Conservation (phyloP, 2,797 vertebrate species). For the Manis crassicaudata region DNA sequence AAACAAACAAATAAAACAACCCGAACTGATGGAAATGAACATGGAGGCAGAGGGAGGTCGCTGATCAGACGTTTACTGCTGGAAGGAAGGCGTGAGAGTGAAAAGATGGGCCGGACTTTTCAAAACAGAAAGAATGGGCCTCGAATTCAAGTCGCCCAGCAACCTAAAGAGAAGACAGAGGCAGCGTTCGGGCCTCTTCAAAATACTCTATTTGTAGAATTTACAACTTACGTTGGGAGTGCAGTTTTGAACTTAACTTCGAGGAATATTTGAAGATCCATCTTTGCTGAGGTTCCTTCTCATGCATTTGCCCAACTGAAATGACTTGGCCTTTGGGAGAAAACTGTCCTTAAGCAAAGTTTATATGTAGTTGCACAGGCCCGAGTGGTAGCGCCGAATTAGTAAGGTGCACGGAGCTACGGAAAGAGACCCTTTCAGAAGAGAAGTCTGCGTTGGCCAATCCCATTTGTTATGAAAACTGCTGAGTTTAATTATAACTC, state of each 20-base stretch:
- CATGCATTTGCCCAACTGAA: slow-evolving; percentile 23
- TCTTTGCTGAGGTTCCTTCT: slow-evolving; percentile 46
- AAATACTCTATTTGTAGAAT: slow-evolving; percentile 38
- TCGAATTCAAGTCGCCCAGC: background rate
- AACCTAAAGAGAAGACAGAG: background rate
- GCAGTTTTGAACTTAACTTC: slow-evolving; percentile 50
- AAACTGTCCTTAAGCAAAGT: slow-evolving; percentile 43
- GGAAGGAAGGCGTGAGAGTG: background rate
- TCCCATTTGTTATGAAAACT: slow-evolving; percentile 23
- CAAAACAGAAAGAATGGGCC: background rate
- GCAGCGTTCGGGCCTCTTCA: background rate
- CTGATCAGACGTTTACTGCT: background rate
- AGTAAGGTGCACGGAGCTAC: background rate
- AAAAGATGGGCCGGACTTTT: background rate
- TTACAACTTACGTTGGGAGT: slow-evolving; percentile 9
- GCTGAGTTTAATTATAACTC: background rate
- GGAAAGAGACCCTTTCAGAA: background rate
- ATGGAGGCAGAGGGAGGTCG: background rate
- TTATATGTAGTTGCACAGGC: background rate
- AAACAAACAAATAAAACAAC: background rate
- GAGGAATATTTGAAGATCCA: background rate
- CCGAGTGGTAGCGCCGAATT: background rate
- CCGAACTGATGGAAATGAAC: background rate
- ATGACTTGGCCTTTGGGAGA: slow-evolving; percentile 13
- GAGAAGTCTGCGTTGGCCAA: slow-evolving; percentile 28